Evolutionary conservation across 2,797 vertebrate genomes (phyloP).

Genomic region (Lagorchestes hirsutus): DNA sequence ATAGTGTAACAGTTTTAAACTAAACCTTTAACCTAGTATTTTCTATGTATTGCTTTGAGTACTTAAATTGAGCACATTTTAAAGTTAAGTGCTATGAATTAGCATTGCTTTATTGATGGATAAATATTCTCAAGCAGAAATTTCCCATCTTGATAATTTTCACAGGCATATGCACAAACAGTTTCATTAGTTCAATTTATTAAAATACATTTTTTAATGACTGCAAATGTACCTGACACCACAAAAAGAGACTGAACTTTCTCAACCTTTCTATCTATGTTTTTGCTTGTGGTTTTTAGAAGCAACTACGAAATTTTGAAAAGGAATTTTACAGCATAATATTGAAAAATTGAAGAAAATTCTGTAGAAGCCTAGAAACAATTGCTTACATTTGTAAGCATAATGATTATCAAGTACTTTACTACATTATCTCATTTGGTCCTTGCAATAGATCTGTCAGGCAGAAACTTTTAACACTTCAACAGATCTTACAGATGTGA

Average conservation of each 20-base stretch:
- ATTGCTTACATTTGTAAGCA: not conserved
- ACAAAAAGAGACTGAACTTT: conserved; percentile 69
- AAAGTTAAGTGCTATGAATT: conserved; percentile 69
- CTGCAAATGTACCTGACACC: conserved; percentile 58
- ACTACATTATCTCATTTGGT: not conserved
- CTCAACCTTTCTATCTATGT: conserved; percentile 55
- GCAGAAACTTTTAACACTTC: not conserved
- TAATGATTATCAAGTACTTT: not conserved
- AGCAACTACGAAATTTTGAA: conserved; percentile 59
- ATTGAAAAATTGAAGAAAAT: conserved; percentile 34
- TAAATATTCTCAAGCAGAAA: conserved; percentile 76
- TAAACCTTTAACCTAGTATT: conserved; percentile 69
- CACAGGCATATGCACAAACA: conserved; percentile 74
- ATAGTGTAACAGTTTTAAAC: conserved; percentile 59
- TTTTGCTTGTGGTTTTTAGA: conserved; percentile 49
- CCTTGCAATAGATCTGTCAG: not conserved
- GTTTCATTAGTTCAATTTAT: conserved; percentile 75
- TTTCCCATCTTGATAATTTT: conserved; percentile 68
- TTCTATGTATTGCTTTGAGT: conserved; percentile 57
- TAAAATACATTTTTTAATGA: conserved; percentile 70
- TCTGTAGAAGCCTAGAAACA: not conserved
- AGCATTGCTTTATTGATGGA: conserved; percentile 77
- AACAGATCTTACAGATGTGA: not conserved
- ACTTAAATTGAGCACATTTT: conserved; percentile 73
- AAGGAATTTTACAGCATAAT: conserved; percentile 40